Percentiles rank a stretch among this genome's conserved stretches.
phyloP scores from a whole-genome alignment of 2,797 vertebrate genomes.

The Clangula hyemalis region DNA sequence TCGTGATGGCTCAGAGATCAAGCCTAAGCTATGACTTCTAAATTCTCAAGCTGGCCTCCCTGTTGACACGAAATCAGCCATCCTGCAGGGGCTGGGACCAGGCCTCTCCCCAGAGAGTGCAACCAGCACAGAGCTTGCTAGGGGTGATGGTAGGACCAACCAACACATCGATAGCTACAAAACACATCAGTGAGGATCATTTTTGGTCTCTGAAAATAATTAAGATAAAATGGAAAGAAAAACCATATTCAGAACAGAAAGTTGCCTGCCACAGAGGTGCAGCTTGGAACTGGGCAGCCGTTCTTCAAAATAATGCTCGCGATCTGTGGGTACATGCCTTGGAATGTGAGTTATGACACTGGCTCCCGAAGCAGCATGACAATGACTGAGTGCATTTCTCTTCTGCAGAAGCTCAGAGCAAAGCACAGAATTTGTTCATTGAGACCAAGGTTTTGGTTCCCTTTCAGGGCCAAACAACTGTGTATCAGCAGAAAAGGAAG shows the following conservation, averaged over 20 bases:
- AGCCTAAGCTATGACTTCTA: background rate
- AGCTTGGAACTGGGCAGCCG: background rate
- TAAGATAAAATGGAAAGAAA: background rate
- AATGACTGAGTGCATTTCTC: background rate
- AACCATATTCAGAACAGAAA: background rate
- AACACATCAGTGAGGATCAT: background rate
- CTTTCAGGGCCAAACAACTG: background rate
- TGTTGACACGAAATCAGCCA: background rate
- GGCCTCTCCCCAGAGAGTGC: background rate
- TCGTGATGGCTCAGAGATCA: background rate
- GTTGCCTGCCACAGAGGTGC: background rate
- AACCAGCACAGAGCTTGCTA: background rate
- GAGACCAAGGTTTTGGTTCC: background rate
- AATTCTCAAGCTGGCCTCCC: background rate
- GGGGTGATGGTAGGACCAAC: background rate
- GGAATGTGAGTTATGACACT: background rate
- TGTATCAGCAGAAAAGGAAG: background rate
- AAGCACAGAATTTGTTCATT: background rate
- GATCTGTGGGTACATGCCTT: background rate
- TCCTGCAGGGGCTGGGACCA: background rate
- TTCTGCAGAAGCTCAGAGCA: background rate
- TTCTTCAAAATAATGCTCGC: background rate
- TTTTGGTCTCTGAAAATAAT: background rate
- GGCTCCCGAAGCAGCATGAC: rapidly evolving
- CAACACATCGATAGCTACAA: background rate